phyloP scores from a whole-genome alignment of 2,113 vertebrate genomes.

The Proterorhinus semilunaris region DNA sequence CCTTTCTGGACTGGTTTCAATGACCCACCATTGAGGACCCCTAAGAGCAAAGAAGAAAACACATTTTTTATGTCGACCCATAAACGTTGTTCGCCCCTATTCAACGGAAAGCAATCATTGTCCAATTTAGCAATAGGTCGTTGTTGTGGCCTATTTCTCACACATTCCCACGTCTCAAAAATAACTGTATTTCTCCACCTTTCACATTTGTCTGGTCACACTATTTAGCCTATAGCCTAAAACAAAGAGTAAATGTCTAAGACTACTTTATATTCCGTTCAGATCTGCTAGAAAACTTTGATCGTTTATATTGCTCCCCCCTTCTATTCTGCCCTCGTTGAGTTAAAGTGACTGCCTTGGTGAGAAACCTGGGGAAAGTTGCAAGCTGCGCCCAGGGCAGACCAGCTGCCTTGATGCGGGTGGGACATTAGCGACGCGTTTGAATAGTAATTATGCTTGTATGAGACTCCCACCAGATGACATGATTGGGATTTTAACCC shows the following conservation, averaged over 20 bases:
- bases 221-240: conserved; percentile 11
- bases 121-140: conserved; percentile 50
- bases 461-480: conserved; percentile 98
- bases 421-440: conserved; percentile 88
- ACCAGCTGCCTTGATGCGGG: conserved; percentile 92
- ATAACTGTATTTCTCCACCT: conserved; percentile 40
- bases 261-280: conserved; percentile 48
- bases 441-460: conserved; percentile 90
- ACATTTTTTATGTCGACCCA: conserved; percentile 77
- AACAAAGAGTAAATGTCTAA: conserved; percentile 17
- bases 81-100: conserved; percentile 69
- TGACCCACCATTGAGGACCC: conserved; percentile 78
- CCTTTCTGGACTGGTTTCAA: conserved; percentile 76
- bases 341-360: conserved; percentile 31
- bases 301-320: conserved; percentile 21
- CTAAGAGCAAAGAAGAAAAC: conserved; percentile 70
- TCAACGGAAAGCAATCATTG: conserved; percentile 60
- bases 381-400: conserved; percentile 56
- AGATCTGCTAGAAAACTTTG: conserved; percentile 19
- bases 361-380: conserved; percentile 59
- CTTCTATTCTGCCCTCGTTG: conserved; percentile 1
- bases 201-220: conserved; percentile 56
- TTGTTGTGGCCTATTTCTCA: conserved; percentile 58
- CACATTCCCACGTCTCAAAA: conserved; percentile 67
- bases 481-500: conserved; percentile 83